Evolutionary conservation across 1,140 invertebrate species (phyloP), one percentile per base, ranked within the genome.

Genomic region (Atta texana): DNA sequence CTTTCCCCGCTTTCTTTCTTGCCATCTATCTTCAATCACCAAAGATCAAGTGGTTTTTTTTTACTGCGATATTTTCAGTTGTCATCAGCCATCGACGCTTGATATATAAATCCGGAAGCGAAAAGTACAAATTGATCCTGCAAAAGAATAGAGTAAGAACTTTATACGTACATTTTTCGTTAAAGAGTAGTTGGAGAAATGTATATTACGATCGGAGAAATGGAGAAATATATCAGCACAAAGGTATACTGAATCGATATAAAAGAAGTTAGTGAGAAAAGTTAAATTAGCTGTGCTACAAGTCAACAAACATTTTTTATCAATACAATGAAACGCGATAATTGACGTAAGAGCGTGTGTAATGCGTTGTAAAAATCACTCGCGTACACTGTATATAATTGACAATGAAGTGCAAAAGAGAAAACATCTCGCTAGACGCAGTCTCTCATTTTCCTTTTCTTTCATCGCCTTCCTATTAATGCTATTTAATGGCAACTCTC

Each of bases 401-500:
- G 28, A 61, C 24, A 74, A 51, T 59, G 18, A 80, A 77, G 14
- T 2, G 21, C 16, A 12, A 51, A 44, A 51, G 14, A 5, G 28
- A 31, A 34, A 21, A 74, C 24, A 16, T 74, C 53, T 71, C 61
- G 34, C 75, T 14, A 66, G 21, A 14, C n/a, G 3, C n/a, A 57
- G 24, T n/a, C 78, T 44, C 49, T 24, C 53, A 28, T 71, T 75
- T 63, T 82, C 18, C 57, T 59, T 21, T 28, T 34, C 55, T 84
- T 61, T 63, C 18, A 75, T 74, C 44, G 18, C 7, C 12, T 61
- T 51, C 16, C 44, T 75, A 84, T 75, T 84, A 84, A 75, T 14
- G 39, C 49, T 57, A 61, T 49, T 74, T 84, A 61, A 81, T 57
- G 18, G n/a, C 64, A 74, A 74, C 53, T 49, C 80, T 59, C 66